Evolutionary conservation across 1,140 invertebrate species (phyloP).

Genomic region (Tetramorium simillimum): DNA sequence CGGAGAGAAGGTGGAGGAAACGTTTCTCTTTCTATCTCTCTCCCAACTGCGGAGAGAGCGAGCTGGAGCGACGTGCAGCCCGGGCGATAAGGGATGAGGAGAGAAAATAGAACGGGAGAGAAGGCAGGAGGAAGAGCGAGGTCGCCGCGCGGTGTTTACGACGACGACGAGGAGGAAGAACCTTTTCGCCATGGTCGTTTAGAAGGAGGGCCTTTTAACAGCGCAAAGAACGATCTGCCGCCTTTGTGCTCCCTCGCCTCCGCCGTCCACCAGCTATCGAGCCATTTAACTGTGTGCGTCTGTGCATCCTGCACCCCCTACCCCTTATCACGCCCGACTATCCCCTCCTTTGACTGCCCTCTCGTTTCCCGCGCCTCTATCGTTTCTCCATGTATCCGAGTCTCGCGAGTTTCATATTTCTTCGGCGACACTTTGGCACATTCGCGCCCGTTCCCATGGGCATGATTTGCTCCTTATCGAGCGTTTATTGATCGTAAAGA

Average conservation of each 20-base stretch:
- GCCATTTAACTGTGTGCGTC: constrained; percentile 61
- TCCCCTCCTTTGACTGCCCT: neutral
- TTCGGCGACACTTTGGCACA: neutral
- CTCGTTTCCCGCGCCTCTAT: neutral
- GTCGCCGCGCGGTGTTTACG: constrained; percentile 39
- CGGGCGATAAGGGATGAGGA: constrained; percentile 26
- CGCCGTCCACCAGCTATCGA: constrained; percentile 47
- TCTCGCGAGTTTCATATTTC: constrained; percentile 3
- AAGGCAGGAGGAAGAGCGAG: constrained; percentile 13
- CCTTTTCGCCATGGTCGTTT: constrained; percentile 61
- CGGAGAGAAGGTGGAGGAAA: neutral
- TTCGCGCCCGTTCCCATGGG: neutral
- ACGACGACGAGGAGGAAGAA: constrained; percentile 51
- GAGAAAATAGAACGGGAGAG: constrained; percentile 10
- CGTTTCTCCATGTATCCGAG: neutral
- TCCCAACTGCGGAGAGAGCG: neutral
- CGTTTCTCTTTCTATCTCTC: neutral
- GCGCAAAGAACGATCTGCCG: constrained; percentile 64
- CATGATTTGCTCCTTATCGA: neutral
- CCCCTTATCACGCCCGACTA: constrained; percentile 24
- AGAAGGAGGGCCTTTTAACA: constrained; percentile 56
- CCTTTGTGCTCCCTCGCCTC: constrained; percentile 60
- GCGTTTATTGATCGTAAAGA: too few relatives aligned
- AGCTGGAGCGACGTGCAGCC: constrained; percentile 39
- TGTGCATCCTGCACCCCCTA: constrained; percentile 33